Conservation (phyloP, 2,888 invertebrate genomes). For the Ennomos quercinarius region DNA sequence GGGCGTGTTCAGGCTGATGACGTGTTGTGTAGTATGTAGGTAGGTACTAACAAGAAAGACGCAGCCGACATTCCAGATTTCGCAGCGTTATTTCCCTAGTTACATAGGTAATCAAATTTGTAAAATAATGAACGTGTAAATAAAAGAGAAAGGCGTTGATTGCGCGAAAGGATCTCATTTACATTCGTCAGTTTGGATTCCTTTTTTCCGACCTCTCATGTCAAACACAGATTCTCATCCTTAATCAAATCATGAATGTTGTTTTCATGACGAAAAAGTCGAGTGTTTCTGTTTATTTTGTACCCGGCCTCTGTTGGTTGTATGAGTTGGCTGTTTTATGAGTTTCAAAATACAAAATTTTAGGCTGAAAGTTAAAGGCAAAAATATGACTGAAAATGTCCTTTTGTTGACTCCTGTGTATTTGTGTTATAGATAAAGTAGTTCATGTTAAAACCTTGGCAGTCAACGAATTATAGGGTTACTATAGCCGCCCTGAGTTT, state of each 20-base stretch:
- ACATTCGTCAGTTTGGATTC: slow-evolving; percentile 34
- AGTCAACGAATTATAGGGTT: too few species aligned
- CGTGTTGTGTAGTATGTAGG: too few species aligned
- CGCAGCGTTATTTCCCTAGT: background rate
- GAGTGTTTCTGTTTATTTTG: slow-evolving; percentile 22
- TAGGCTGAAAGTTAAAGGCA: too few species aligned
- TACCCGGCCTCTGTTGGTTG: slow-evolving; percentile 11
- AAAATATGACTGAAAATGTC: too few species aligned
- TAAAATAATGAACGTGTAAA: slow-evolving; percentile 5
- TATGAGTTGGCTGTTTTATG: slow-evolving; percentile 19
- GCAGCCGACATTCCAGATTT: background rate
- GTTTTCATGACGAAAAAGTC: slow-evolving; percentile 24
- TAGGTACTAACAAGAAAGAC: too few species aligned
- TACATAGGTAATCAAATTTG: background rate
- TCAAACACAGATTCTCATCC: slow-evolving; percentile 36
- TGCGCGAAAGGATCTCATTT: slow-evolving; percentile 27
- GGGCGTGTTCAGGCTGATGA: too few species aligned
- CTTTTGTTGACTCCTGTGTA: too few species aligned
- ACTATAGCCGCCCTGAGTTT: too few species aligned
- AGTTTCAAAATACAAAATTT: background rate
- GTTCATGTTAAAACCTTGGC: too few species aligned
- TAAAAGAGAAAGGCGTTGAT: slow-evolving; percentile 23
- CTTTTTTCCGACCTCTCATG: slow-evolving; percentile 36
- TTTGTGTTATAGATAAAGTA: too few species aligned
- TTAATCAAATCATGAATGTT: slow-evolving; percentile 37